Base-by-base conservation (phyloP, 2,113 vertebrate species). In the Rostratula benghalensis region DNA sequence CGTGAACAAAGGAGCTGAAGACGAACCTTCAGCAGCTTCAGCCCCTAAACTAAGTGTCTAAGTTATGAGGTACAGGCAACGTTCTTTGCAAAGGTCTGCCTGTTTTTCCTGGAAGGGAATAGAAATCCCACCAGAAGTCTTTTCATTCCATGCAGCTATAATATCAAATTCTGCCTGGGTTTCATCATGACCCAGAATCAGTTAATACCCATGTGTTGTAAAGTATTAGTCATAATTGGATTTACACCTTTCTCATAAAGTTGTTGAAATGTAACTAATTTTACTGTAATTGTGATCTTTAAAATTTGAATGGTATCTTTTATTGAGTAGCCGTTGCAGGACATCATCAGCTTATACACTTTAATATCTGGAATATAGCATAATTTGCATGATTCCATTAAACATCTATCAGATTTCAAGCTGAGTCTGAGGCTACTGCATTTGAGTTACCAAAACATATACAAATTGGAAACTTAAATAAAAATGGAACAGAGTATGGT, bases 211-310 rank as follows among this genome's bases (percentile, higher is more conserved):
- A 48, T 93, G 84, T 87, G 46, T 63, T 89, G 84, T 95, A 94
- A 97, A 89, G 11, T 81, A 61, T 88, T 86, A 92, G 64, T 84
- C 30, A 59, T 87, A 94, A 94, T 50, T 94, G 50, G 75, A 93
- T 90, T 95, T 95, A 95, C 6, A 33, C 24, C 80, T 70, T 74
- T 71, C 51, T 92, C 43, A 67, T 80, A 83, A 92, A 92, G 74
- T 64, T 92, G 51, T 95, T 96, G 82, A 89, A 74, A 97, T 59
- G 53, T 75, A 74, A 94, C 74, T 96, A 83, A 80, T 95, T 93
- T 94, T 90, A 90, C 45, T 59, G 48, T 67, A 94, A 91, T 78
- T 75, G 50, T 67, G 56, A 91, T 94, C 67, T 95, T 95, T 92
- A 94, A 95, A 95, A 94, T 85, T 73, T 69, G 87, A 70, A 70